phyloP scores from a whole-genome alignment of 2,113 vertebrate species.

The Falco punctatus region DNA sequence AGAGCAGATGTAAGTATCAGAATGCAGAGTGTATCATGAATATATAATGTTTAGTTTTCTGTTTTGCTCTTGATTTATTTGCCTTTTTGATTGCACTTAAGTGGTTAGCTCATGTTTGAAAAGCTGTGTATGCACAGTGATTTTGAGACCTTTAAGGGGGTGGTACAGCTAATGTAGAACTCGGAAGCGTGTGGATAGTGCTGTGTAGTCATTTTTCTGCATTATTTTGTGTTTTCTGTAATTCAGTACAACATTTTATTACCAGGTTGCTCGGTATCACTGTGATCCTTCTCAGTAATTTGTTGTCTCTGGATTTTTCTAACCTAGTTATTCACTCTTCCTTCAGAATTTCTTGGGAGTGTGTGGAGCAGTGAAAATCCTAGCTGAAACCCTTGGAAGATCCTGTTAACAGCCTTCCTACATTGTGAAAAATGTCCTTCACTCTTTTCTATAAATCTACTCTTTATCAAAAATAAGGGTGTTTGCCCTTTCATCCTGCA shows the following conservation, averaged over 20 bases:
- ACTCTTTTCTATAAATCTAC: neutral
- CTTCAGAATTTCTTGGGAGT: neutral
- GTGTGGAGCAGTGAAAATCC: neutral
- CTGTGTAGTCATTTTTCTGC: neutral
- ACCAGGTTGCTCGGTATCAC: neutral
- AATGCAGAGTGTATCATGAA: neutral
- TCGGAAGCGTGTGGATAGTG: neutral
- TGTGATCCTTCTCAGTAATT: neutral
- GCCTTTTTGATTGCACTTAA: neutral
- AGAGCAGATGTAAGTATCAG: neutral
- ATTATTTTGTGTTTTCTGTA: neutral
- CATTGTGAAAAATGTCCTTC: neutral
- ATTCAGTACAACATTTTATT: neutral
- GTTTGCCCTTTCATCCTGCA: neutral
- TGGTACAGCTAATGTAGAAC: neutral
- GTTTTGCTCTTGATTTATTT: neutral
- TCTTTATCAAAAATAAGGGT: neutral
- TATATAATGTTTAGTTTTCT: neutral
- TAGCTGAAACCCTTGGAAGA: neutral
- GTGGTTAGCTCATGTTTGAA: neutral
- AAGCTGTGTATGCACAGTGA: neutral
- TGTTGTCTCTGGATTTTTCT: neutral
- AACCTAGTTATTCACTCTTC: neutral
- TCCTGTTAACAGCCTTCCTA: neutral
- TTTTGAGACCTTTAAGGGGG: neutral